Base-by-base conservation (phyloP, 2,113 vertebrate species). In the Setophaga petechia region DNA sequence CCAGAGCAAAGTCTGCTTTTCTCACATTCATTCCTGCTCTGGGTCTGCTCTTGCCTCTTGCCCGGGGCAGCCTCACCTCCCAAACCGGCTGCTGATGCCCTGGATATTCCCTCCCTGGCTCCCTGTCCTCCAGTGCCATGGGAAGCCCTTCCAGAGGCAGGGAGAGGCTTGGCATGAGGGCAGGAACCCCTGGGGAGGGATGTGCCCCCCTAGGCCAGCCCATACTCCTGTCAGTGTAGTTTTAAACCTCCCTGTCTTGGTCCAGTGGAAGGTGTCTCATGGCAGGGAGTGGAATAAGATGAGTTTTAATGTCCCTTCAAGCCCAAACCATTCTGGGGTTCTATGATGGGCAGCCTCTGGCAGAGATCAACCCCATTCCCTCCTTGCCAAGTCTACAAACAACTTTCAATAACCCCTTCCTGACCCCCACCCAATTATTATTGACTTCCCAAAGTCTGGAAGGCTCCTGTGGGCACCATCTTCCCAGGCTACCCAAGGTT, bases 1-100 rank as follows among this genome's bases (percentile, higher is more conserved):
- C 96, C 94, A 90, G 92, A 93, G 95, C 92, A 96, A 92, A 96
- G 94, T 65, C 96, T 94, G 88, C 75, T 94, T 93, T 95, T 96
- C 88, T 93, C 95, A 95, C 92, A 95, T 94, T 91, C 93, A 88
- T 90, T 94, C 91, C 94, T 85, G 84, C 67, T 15, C 84, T 80
- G 88, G 93, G 65, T 76, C 90, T 80, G 85, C 90, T 95, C 94
- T 94, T 87, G 89, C 96, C 81, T 94, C 89, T 90, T 22, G 87
- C 94, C 93, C 2, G 3, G 17, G 94, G 96, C 71, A 0, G 66
- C 81, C 75, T 90, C 93, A 87, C 93, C 95, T 87, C 90, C n/a
- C 3, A 69, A 75, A 58, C 49, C 2, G n/a, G 65, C 81, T 73
- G 84, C 81, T 5, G 23, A 61, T 72, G 77, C 74, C 89, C 94